Base-by-base conservation (phyloP, 2,113 vertebrate genomes). In the Carassius auratus region DNA sequence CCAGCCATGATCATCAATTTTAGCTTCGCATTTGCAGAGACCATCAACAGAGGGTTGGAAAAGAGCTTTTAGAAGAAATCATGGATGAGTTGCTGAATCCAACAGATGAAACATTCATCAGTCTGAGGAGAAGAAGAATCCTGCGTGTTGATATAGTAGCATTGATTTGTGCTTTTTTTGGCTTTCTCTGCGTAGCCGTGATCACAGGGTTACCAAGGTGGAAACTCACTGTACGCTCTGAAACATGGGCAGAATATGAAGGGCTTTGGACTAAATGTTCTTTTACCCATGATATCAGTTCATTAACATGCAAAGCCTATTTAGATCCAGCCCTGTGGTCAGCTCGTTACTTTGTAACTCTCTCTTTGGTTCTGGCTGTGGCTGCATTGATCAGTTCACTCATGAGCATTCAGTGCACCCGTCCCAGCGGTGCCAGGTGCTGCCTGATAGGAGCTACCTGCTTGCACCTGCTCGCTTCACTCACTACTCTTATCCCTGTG, bases 241-340 rank as follows among this genome's bases (percentile, higher is more conserved):
- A 19, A 57, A 14, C 52, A 59, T 42, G 10, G n/a, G 10, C 12
- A 23, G 57, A 62, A 79, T 45, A 59, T 8, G 50, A 33, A 33
- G 75, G 23, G 5, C 75, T 79, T 23, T 78, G 76, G 57, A 61
- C 33, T 62, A 61, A 79, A 79, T 79, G 57, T 62, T 26, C 55
- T 42, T 61, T 79, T 23, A 78, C 0, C 19, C 52, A 42, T n/a
- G 21, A 42, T 62, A 7, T 33, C 76, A 61, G 19, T 59, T 79
- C 19, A 79, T 62, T 62, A 42, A 23, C 30, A 79, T 61, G 76
- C 36, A 62, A 77, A n/a, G 76, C 36, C 13, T 17, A 42, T 79
- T 62, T 61, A 62, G 21, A 79, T 79, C 76, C 76, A 79, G 76
- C 12, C 76, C 52, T 1, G 30, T 77, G 76, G 52, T 77, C 52